A percentile compares a stretch with the other conserved stretches of the same genome.
phyloP scores from a whole-genome alignment of 2,888 invertebrate species.

The Timandra comae region DNA sequence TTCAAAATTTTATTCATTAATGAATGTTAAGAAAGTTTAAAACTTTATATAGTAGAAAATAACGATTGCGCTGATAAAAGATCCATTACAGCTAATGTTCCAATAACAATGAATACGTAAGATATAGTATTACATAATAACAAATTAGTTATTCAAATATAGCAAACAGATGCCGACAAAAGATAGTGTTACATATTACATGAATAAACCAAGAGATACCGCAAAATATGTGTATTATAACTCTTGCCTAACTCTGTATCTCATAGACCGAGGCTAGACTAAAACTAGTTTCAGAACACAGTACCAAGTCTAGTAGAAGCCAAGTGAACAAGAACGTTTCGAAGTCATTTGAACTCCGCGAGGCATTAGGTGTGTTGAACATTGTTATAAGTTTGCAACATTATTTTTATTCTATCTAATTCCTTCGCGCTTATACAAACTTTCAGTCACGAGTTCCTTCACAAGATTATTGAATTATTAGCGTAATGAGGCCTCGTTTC shows the following conservation, averaged over 20 bases:
- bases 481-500: constrained; percentile 1
- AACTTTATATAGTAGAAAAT: too few relatives aligned
- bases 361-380: constrained; percentile 25
- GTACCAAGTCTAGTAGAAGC: too few relatives aligned
- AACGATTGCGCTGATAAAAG: too few relatives aligned
- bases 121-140: too few relatives aligned
- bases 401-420: constrained; percentile 11
- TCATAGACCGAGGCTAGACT: constrained; percentile 1
- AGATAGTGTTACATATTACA: neutral
- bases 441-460: too few relatives aligned
- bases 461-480: neutral
- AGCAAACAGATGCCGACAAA: neutral
- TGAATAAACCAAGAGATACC: neutral
- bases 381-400: constrained; percentile 17
- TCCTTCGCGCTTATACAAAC: neutral
- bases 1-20: too few relatives aligned
- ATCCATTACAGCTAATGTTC: too few relatives aligned
- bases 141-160: too few relatives aligned
- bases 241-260: too few relatives aligned
- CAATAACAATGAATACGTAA: too few relatives aligned
- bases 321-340: constrained; percentile 23
- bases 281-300: constrained; percentile 31
- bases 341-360: constrained; percentile 39
- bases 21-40: too few relatives aligned
- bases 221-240: too few relatives aligned